Conservation (phyloP, 1,140 invertebrate genomes). For the Tribolium castaneum region DNA sequence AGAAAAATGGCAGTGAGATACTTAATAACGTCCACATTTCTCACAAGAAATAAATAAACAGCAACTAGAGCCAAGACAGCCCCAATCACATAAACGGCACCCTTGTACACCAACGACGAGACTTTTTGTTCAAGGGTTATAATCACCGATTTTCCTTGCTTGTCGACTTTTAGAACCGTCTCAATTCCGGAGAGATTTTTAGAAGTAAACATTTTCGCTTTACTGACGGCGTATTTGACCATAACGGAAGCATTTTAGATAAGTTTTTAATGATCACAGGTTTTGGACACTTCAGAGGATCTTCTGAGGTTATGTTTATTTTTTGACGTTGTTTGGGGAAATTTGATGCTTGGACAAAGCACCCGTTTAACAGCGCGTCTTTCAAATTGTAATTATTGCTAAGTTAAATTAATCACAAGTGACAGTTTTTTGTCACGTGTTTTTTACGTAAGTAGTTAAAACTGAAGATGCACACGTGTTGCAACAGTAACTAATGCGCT, state of each 20-base stretch:
- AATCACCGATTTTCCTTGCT: background rate
- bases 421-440: background rate
- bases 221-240: constrained; percentile 6
- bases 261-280: background rate
- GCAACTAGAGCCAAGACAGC: background rate
- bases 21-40: background rate
- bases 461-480: background rate
- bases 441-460: background rate
- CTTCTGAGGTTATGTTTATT: constrained; percentile 12
- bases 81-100: background rate
- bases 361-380: background rate
- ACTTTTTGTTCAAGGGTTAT: background rate
- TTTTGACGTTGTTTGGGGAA: background rate
- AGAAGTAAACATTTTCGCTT: background rate
- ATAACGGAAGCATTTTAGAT: constrained; percentile 29
- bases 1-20: background rate
- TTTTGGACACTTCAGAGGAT: background rate
- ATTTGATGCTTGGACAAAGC: background rate
- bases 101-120: background rate
- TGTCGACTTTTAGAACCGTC: background rate
- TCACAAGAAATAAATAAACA: background rate
- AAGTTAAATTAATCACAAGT: background rate
- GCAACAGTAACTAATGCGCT: background rate
- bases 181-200: background rate
- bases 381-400: too few relatives aligned